phyloP scores from a whole-genome alignment of 2,113 vertebrate genomes.

The Sturnus vulgaris region DNA sequence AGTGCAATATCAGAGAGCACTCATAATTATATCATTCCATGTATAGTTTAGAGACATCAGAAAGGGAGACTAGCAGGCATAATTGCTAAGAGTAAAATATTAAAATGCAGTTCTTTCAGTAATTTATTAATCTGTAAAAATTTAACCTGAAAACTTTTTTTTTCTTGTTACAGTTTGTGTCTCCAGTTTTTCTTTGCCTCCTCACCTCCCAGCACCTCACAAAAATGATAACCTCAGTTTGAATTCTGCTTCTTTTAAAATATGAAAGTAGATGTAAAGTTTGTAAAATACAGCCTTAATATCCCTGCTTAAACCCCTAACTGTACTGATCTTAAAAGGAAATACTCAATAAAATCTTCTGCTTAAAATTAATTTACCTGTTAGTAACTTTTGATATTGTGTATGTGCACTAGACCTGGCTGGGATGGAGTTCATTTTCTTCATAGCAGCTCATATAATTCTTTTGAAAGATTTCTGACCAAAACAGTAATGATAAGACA shows the following conservation, averaged over 20 bases:
- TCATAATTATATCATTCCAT: background rate
- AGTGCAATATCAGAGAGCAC: background rate
- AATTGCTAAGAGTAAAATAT: background rate
- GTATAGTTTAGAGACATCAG: background rate
- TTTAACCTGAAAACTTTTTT: background rate
- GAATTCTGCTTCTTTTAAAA: background rate
- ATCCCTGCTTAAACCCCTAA: background rate
- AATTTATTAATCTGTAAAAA: background rate
- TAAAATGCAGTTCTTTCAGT: background rate
- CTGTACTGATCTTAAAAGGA: background rate
- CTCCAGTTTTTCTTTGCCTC: background rate
- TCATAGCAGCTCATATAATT: background rate
- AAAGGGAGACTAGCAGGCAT: background rate
- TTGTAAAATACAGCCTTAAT: background rate
- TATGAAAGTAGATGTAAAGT: background rate
- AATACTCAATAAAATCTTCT: background rate
- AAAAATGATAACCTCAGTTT: background rate
- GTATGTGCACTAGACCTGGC: accelerated
- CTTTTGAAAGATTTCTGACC: background rate
- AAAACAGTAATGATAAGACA: background rate
- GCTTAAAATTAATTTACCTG: background rate
- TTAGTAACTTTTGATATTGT: background rate
- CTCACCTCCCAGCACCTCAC: background rate
- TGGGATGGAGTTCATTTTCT: background rate
- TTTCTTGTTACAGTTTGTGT: background rate